Evolutionary conservation across 92 coral and sea anemone genomes (phyloP).

Genomic region (Paramuricea clavata): DNA sequence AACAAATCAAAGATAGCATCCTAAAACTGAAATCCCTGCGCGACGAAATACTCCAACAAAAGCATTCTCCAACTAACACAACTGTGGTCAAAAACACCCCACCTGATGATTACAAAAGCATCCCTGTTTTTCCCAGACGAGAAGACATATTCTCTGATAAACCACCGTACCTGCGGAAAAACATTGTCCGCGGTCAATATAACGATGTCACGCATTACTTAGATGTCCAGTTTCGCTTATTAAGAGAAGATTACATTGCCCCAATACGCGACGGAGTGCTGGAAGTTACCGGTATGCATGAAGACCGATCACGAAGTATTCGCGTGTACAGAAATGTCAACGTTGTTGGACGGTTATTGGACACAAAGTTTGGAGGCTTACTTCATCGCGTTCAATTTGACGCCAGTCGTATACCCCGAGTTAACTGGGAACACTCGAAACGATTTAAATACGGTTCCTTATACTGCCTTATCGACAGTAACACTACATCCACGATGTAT

Average conservation of each 20-base stretch:
- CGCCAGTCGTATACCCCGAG: constrained; percentile 55
- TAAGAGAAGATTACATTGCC: constrained; percentile 83
- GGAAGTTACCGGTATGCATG: constrained; percentile 56
- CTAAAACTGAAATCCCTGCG: constrained; percentile 1
- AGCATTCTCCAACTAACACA: not conserved
- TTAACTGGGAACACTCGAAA: constrained; percentile 77
- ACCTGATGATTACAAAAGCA: constrained; percentile 77
- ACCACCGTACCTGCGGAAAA: constrained; percentile 76
- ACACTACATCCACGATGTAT: constrained; percentile 66
- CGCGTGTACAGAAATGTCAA: constrained; percentile 68
- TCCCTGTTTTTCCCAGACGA: constrained; percentile 73
- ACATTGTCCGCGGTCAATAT: constrained; percentile 72
- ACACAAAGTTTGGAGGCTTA: constrained; percentile 65
- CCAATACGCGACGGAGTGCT: constrained; percentile 82
- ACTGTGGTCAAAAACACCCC: constrained; percentile 38
- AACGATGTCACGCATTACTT: constrained; percentile 78
- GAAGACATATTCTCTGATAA: constrained; percentile 71
- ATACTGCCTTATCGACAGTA: constrained; percentile 71
- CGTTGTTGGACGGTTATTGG: constrained; percentile 57
- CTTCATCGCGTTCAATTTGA: constrained; percentile 69
- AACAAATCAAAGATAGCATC: not conserved
- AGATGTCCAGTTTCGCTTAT: constrained; percentile 86
- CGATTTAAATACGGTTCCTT: constrained; percentile 79
- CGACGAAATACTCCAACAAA: not conserved
- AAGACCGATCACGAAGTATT: constrained; percentile 63